Percentiles rank a stretch among this genome's conserved stretches.
These are phyloP conservation scores for Chauna torquata DNA, from an alignment of 2,113 vertebrate species.

Conservation along the genomic window DNA sequence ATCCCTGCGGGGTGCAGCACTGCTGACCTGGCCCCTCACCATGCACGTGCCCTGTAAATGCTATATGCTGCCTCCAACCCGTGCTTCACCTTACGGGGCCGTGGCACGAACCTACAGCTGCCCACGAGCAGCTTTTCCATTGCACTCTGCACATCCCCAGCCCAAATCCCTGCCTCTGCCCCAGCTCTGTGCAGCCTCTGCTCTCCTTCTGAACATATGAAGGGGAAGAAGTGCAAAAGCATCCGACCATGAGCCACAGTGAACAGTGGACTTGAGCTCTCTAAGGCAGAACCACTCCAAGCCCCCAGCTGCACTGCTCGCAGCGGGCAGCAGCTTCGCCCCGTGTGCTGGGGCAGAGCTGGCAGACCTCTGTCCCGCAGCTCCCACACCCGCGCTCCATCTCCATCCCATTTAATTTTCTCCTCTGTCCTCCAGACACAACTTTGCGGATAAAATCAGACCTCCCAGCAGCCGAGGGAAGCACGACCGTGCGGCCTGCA, in stretches of 20 bases:
- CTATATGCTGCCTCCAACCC: not conserved
- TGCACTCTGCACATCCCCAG: accelerated
- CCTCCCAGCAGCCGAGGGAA: not conserved
- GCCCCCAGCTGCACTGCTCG: accelerated
- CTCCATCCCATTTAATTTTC: not conserved
- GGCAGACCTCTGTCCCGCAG: not conserved
- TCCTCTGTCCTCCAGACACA: not conserved
- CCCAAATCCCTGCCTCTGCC: accelerated
- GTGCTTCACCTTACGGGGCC: accelerated
- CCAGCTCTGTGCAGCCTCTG: not conserved
- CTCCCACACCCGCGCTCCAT: accelerated
- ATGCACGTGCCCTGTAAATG: not conserved
- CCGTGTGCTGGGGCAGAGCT: not conserved
- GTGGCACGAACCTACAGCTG: not conserved
- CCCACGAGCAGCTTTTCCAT: not conserved
- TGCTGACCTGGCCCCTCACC: not conserved
- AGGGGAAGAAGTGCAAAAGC: not conserved
- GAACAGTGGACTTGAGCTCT: not conserved
- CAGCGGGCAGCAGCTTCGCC: not conserved
- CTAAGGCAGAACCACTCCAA: not conserved
- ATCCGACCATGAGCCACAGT: not conserved
- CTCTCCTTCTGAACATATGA: not conserved
- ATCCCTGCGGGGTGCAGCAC: accelerated
- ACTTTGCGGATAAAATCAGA: not conserved
- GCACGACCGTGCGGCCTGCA: not conserved